Evolutionary conservation across 2,888 invertebrate genomes (phyloP).

Genomic region (Apocheima hispidaria): DNA sequence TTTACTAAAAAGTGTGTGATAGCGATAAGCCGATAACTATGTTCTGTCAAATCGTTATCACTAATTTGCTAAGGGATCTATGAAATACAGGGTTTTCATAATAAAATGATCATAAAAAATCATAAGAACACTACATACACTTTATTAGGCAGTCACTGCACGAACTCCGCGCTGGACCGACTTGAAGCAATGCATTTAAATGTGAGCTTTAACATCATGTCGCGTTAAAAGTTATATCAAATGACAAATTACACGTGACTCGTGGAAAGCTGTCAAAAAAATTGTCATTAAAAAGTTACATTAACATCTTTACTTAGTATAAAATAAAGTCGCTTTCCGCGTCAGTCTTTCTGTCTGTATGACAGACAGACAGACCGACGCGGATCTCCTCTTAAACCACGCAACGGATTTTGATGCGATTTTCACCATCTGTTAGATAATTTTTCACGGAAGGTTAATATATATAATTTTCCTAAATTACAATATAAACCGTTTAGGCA

Average conservation of each 20-base stretch:
- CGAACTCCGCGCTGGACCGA: neutral
- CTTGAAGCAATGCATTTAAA: neutral
- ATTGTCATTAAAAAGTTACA: too few relatives aligned
- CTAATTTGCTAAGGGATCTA: conserved; percentile 83
- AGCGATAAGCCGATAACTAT: too few relatives aligned
- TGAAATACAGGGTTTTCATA: conserved; percentile 77
- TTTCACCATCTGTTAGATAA: too few relatives aligned
- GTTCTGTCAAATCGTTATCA: conserved; percentile 65
- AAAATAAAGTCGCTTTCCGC: too few relatives aligned
- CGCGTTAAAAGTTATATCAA: neutral
- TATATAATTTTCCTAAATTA: too few relatives aligned
- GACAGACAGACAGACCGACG: too few relatives aligned
- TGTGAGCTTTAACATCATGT: neutral
- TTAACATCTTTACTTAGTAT: too few relatives aligned
- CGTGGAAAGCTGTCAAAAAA: neutral
- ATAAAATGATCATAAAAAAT: conserved; percentile 46
- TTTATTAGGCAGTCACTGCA: conserved; percentile 5
- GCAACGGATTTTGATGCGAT: too few relatives aligned
- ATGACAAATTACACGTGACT: neutral
- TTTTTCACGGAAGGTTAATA: too few relatives aligned
- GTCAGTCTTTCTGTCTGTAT: too few relatives aligned
- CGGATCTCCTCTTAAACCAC: too few relatives aligned
- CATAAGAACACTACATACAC: conserved; percentile 39
- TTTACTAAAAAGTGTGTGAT: neutral
- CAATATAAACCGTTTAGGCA: too few relatives aligned